Evolutionary conservation across 2,113 vertebrate species (phyloP).

Genomic region (Oxyruncus cristatus): DNA sequence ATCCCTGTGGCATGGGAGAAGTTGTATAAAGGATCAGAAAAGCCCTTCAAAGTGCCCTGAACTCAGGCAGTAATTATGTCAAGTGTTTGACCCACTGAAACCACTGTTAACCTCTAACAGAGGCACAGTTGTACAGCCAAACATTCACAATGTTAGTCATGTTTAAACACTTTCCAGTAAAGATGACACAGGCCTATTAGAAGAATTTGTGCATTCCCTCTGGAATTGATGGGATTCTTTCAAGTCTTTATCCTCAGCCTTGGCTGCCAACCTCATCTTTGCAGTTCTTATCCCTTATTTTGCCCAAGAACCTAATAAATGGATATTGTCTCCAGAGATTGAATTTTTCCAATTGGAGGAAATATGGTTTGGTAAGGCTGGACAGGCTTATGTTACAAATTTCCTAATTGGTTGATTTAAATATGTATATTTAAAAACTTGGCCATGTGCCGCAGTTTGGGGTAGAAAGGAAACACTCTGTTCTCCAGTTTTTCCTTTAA

Average conservation of each 20-base stretch:
- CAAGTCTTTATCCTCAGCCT: not conserved
- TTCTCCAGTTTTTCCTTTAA: not conserved
- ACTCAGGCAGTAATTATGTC: slow-evolving; percentile 34
- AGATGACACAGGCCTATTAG: slow-evolving; percentile 29
- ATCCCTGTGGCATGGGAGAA: not conserved
- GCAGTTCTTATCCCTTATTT: not conserved
- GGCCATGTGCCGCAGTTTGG: not conserved
- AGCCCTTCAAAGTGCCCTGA: not conserved
- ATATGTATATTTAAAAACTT: not conserved
- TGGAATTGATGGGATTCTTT: not conserved
- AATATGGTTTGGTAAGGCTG: not conserved
- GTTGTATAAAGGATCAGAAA: not conserved
- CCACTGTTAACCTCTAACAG: slow-evolving; percentile 30
- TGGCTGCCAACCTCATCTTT: slow-evolving; percentile 18
- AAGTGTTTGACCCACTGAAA: slow-evolving; percentile 36
- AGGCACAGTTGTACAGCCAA: slow-evolving; percentile 25
- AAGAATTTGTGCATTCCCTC: slow-evolving; percentile 16
- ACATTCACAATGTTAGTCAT: slow-evolving; percentile 13
- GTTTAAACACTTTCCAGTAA: slow-evolving; percentile 52
- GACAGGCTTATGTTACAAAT: rapidly evolving
- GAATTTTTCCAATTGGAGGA: not conserved
- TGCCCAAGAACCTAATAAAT: not conserved
- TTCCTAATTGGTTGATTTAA: not conserved
- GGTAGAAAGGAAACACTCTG: not conserved
- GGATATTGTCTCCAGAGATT: not conserved